phyloP scores from a whole-genome alignment of 1,140 invertebrate species.

The Drosophila saltans region DNA sequence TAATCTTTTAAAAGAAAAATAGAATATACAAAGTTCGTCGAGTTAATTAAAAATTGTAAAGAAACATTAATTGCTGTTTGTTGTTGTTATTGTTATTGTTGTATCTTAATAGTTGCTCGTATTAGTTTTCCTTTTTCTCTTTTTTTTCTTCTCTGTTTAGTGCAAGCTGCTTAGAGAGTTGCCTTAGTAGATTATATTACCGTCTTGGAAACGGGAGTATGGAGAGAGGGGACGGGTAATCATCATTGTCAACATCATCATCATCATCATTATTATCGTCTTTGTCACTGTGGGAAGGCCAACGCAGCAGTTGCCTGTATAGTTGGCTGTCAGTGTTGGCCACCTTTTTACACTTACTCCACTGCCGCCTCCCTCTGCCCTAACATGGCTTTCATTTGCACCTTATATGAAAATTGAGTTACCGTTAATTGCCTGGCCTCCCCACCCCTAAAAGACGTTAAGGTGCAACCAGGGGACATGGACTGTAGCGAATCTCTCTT shows the following conservation, averaged over 20 bases:
- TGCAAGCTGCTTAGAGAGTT: conserved; percentile 68
- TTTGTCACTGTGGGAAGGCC: conserved; percentile 60
- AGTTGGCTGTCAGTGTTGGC: conserved; percentile 33
- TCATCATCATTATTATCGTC: conserved; percentile 19
- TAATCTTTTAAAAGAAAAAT: not conserved
- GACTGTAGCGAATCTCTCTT: conserved; percentile 7
- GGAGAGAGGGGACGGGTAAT: not conserved
- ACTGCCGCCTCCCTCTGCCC: conserved; percentile 26
- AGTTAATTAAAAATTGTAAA: no score
- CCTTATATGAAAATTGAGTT: conserved; percentile 71
- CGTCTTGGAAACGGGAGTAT: conserved; percentile 10
- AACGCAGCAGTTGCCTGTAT: conserved; percentile 51
- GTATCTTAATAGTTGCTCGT: conserved; percentile 57
- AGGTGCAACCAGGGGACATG: conserved; percentile 2
- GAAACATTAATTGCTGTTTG: conserved; percentile 59
- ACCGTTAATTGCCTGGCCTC: conserved; percentile 63
- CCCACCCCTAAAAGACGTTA: conserved; percentile 15
- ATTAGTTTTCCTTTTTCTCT: conserved; percentile 29
- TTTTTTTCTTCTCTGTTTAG: conserved; percentile 47
- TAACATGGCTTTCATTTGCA: conserved; percentile 39
- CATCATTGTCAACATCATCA: conserved; percentile 33
- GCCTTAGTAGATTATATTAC: conserved; percentile 59
- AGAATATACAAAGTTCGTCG: conserved; percentile 14
- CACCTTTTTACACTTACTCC: not conserved
- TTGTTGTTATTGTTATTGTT: conserved; percentile 47